These are phyloP conservation scores for Periophthalmodon schlosseri DNA, from an alignment of 2,113 vertebrate species.

Conservation along the genomic window DNA sequence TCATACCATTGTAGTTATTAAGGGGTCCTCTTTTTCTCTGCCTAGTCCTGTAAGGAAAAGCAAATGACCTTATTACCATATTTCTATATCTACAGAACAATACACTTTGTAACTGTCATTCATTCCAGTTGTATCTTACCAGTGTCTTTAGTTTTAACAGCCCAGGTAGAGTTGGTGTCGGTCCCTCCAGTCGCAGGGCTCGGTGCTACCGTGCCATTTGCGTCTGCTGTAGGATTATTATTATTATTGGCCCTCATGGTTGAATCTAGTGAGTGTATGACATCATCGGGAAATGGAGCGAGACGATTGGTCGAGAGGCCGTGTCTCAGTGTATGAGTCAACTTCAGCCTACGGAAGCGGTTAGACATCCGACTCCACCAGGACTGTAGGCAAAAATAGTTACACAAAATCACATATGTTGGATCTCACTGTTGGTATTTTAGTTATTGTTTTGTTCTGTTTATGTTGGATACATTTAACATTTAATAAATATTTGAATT, in stretches of 20 bases:
- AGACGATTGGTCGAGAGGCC: constrained; percentile 87
- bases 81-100: not conserved
- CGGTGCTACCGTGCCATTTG: constrained; percentile 36
- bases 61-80: not conserved
- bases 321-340: constrained; percentile 91
- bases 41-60: constrained; percentile 79
- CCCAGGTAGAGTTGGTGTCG: constrained; percentile 74
- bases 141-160: constrained; percentile 74
- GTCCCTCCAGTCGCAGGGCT: constrained; percentile 46
- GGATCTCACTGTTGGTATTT: too few species aligned
- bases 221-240: constrained; percentile 52
- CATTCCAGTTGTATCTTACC: constrained; percentile 70
- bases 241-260: constrained; percentile 83
- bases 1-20: constrained; percentile 90
- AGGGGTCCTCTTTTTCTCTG: constrained; percentile 84
- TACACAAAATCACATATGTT: not conserved
- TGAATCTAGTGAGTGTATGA: constrained; percentile 80
- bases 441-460: too few species aligned
- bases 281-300: constrained; percentile 84
- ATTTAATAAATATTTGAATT: too few species aligned
- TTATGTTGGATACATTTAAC: too few species aligned
- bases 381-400: constrained; percentile 75
- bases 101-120: not conserved
- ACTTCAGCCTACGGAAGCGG: constrained; percentile 91
- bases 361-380: constrained; percentile 99